Evolutionary conservation across 2,888 invertebrate species (phyloP), one percentile per base, ranked within the genome.

Genomic region (Drosophila mulleri): DNA sequence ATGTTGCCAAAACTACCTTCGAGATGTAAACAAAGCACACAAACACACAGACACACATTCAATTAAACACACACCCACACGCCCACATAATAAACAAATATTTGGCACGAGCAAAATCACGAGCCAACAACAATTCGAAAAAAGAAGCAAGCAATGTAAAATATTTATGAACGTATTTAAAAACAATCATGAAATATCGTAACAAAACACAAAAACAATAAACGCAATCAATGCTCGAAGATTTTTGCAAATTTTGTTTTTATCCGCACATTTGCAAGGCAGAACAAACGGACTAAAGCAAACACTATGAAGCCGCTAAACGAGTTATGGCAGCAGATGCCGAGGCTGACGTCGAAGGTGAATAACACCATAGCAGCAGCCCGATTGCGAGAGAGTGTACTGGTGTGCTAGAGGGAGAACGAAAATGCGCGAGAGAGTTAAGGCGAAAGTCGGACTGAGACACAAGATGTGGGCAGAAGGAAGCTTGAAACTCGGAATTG

Each of bases 21-120:
- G 81, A 83, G 73, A 87, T 84, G 88, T 89, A 84, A 89, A 84
- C 89, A 89, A 84, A 89, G 65, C 69, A 62, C 75, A 68, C 23
- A 53, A 9, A 60, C 56, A 67, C 23, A 42, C 26, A 68, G 29
- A 39, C 39, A 61, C 35, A 42, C 37, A 41, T 54, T 39, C 45
- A 47, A 26, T 5, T 26, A 2, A 11, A 32, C 9, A 20, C 37
- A 41, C 23, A n/a, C 4, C 9, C 47, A 26, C 44, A 52, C 29
- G 8, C 26, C n/a, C 26, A 53, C 23, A 45, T 14, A 35, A 64
- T 18, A 8, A 23, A 45, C 12, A 65, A 54, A 61, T 54, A 54
- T 29, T 65, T 66, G 61, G 56, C 71, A 78, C 75, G 72, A 71
- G 66, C 56, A 67, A 67, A 71, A 72, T 56, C 71, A 76, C 61